phyloP scores from a whole-genome alignment of 1,140 invertebrate species.

The Popillia japonica region DNA sequence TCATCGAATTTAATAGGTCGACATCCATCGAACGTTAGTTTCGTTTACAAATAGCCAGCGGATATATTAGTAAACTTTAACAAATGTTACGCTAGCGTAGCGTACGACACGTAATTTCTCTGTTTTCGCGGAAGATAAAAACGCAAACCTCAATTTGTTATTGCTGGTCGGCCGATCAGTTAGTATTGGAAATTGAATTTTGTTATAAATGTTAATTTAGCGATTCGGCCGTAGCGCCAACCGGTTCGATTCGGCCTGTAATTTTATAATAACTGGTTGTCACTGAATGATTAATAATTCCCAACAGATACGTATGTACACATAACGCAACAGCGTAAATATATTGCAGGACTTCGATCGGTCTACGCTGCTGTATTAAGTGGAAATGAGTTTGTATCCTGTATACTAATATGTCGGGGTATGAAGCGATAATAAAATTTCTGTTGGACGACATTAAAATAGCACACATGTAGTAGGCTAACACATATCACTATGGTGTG shows the following conservation, averaged over 20 bases:
- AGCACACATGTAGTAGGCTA: too few species aligned
- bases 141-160: constrained; percentile 20
- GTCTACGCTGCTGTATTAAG: neutral
- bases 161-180: neutral
- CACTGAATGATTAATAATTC: constrained; percentile 32
- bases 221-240: constrained; percentile 1
- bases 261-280: constrained; percentile 31
- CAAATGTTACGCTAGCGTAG: neutral
- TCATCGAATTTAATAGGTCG: neutral
- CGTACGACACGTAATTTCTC: neutral
- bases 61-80: constrained; percentile 2
- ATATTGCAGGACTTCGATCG: neutral
- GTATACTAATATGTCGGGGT: neutral
- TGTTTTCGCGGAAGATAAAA: neutral
- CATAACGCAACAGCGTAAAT: neutral
- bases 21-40: neutral
- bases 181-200: constrained; percentile 16
- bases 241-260: constrained; percentile 13
- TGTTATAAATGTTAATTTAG: constrained; percentile 35
- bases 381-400: neutral
- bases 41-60: neutral
- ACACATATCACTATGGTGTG: too few species aligned
- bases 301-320: neutral
- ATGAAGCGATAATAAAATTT: neutral
- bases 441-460: too few species aligned